Evolutionary conservation across 2,113 vertebrate species (phyloP).

Genomic region (Lepus americanus): DNA sequence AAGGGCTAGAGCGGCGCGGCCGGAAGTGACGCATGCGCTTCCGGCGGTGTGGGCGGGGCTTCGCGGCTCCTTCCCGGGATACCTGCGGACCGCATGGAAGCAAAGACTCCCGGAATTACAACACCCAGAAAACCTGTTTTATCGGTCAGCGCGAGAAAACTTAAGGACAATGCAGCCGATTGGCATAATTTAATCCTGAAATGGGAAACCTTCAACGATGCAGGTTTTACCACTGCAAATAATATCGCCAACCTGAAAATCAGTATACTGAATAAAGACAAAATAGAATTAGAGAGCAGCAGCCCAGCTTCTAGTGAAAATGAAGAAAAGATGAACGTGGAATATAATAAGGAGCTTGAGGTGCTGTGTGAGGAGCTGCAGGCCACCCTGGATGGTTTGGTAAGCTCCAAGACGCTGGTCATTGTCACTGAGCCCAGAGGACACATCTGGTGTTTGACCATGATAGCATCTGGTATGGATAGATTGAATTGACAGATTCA

Average conservation of each 20-base stretch:
- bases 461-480: not conserved
- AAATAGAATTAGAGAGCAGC: conserved; percentile 79
- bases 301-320: conserved; percentile 35
- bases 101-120: conserved; percentile 79
- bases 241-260: conserved; percentile 92
- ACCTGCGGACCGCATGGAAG: conserved; percentile 58
- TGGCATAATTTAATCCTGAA: conserved; percentile 96
- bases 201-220: conserved; percentile 93
- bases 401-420: conserved; percentile 71
- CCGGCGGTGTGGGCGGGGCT: not conserved
- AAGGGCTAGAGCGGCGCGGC: not conserved
- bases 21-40: conserved; percentile 36
- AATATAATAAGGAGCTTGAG: conserved; percentile 88
- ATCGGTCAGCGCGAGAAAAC: conserved; percentile 93
- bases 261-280: conserved; percentile 83
- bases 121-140: conserved; percentile 90
- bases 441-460: rapidly evolving
- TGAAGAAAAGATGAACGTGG: conserved; percentile 62
- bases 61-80: not conserved
- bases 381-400: conserved; percentile 90
- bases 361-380: conserved; percentile 89
- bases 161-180: conserved; percentile 96
- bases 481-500: too few relatives aligned
- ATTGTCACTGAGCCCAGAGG: not conserved
- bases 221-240: conserved; percentile 88